Percentiles rank a stretch among this genome's conserved stretches.
Evolutionary conservation across 30 jellyfish, hydroid and myxozoan genomes (phyloP).

Genomic region (Nemopilema nomurai): DNA sequence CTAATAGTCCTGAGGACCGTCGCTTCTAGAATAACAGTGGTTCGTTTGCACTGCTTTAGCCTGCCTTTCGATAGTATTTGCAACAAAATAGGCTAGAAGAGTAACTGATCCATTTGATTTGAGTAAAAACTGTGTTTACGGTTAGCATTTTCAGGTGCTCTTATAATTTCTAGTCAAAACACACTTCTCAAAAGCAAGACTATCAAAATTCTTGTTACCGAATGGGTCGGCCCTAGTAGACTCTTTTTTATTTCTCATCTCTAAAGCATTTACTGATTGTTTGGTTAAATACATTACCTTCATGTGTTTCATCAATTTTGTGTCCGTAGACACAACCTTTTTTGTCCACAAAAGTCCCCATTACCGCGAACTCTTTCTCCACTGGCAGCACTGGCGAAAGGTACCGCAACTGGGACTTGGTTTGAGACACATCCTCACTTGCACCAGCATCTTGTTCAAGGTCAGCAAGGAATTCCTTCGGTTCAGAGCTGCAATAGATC

Average conservation of each 20-base stretch:
- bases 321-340: slow-evolving; percentile 62
- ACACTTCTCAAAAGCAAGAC: too few species aligned
- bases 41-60: too few species aligned
- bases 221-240: too few species aligned
- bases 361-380: slow-evolving; percentile 23
- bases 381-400: slow-evolving; percentile 28
- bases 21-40: slow-evolving; percentile 24
- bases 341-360: slow-evolving; percentile 63
- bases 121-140: too few species aligned
- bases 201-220: background rate
- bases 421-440: too few species aligned
- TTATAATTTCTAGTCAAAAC: too few species aligned
- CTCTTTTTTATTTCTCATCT: background rate
- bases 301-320: background rate
- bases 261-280: background rate
- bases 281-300: background rate
- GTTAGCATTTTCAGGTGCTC: too few species aligned
- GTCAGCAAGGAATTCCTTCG: background rate
- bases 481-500: background rate
- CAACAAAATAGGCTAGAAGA: too few species aligned
- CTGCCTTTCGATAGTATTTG: too few species aligned
- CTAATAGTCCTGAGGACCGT: slow-evolving; percentile 2
- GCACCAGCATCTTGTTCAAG: background rate
- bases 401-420: too few species aligned
- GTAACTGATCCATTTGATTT: too few species aligned